Base-by-base conservation (phyloP, 2,113 vertebrate genomes). In the Gambusia holbrooki region DNA sequence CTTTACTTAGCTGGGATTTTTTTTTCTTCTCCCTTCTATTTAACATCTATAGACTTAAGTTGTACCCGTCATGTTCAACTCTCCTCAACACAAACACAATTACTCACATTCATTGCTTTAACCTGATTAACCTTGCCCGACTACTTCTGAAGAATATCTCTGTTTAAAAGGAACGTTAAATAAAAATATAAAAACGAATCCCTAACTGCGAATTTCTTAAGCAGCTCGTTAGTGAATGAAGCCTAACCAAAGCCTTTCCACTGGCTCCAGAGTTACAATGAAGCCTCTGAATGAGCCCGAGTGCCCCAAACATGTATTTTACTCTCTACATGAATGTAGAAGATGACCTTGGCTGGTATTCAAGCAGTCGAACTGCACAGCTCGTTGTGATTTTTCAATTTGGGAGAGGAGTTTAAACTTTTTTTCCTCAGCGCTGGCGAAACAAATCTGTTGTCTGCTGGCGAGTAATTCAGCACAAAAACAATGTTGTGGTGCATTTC, bases 1-100 rank as follows among this genome's bases (percentile, higher is more conserved):
- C 80, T 73, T 85, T 77, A 86, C 87, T 91, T 85, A 75, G 83
- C 83, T 74, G 71, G 76, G 58, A 62, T 86, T 63, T 69, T 76
- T 48, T 48, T 42, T 37, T 42, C 14, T 0, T 42, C 14, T 42
- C 14, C 4, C 14, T 80, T 67, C 78, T 84, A 58, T 68, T 62
- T 83, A 66, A 84, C 76, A 69, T 76, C 65, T 81, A 28, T 85
- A 48, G 30, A 76, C 72, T 82, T 79, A 73, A 62, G 64, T 71
- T 64, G 73, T 25, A 70, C 29, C 17, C 17, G 22, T 19, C 29
- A 11, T 42, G 5, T 19, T 25, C 45, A 27, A 62, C 69, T 8
- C 10, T 27, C 66, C 12, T 58, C 27, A 30, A 3, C 79, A 54
- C 66, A 71, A 61, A 66, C 62, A 66, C 61, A 76, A 84, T 78